Base-by-base conservation (phyloP, 2,113 vertebrate species). In the Pelobates fuscus region DNA sequence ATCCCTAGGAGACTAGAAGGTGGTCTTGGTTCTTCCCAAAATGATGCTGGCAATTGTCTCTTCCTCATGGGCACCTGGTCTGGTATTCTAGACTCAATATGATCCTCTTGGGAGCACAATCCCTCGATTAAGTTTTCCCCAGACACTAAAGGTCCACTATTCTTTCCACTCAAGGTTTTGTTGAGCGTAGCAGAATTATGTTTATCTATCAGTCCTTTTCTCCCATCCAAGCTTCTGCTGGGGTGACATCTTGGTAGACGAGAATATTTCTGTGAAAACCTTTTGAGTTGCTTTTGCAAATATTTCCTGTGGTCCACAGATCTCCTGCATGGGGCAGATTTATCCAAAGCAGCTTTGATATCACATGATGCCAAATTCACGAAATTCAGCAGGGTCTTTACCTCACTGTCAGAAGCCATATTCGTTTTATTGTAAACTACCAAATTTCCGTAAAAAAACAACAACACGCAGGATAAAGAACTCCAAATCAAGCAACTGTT, bases 221-320 rank as follows among this genome's bases (percentile, higher is more conserved):
- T 84, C 71, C 83, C 84, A 30, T 96, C 95, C 0, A 80, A 15
- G 0, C 83, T 11, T 62, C 91, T 90, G 88, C 87, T 79, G 2
- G 92, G 69, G 54, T 94, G 92, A 62, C 95, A 94, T 61, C 95
- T 84, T 0, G 96, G 96, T 12, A 94, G 84, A 78, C 95, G 88
- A 1, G 96, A 91, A 77, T 92, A 96, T 84, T 94, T 97, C 86
- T 98, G 96, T 17, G 97, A 98, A 84, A 99, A 99, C 4, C 97
- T 88, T 65, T 97, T 98, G 1, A 99, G 94, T 81, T 99, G 97
- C 78, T 98, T 99, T 88, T 99, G 97, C 70, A 99, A 85, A 77
- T 99, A 98, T 82, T 99, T 99, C 82, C 97, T 91, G 85, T 99
- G 97, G 80, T 98, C 97, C 81, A 99, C 97, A 0, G 97, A 98